Base-by-base conservation (phyloP, 2,888 invertebrate genomes). In the Heteromyza rotundicornis region DNA sequence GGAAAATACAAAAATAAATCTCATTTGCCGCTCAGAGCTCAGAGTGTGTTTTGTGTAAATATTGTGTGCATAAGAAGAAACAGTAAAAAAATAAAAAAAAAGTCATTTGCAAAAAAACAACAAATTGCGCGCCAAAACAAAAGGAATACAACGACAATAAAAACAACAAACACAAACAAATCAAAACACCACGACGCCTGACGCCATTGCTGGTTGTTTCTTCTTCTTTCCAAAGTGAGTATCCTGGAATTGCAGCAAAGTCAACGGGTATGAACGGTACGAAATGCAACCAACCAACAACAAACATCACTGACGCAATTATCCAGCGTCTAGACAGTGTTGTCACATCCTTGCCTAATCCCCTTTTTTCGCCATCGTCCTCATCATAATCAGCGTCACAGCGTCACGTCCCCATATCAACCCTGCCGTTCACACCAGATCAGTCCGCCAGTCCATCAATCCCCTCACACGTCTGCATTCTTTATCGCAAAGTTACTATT, bases 281-380 rank as follows among this genome's bases (percentile, higher is more conserved):
- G n/a, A 27, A 53, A 27, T 24, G 27, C 22, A 36, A 36, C n/a
- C 54, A 55, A 40, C 22, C 22, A 19, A 32, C 57, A 47, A 20
- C 40, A 40, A n/a, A 2, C n/a, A n/a, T 10, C 40, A 7, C 16
- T 40, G 14, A 19, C 47, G 17, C 49, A 24, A 49, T 24, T 44
- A 76, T 74, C 69, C 75, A 69, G 73, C 63, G 74, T 74, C 74
- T 74, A 74, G 74, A 74, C 74, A 73, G 68, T 66, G 70, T 69
- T 62, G 68, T 24, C 68, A 70, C 67, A 74, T 70, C 74, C 59
- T 65, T 64, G 59, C 35, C 66, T 71, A 75, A 70, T 73, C 74
- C 72, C 65, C 70, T 69, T 70, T 75, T 67, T 65, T 64, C 70
- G 64, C 52, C 50, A n/a, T 61, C 27, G 24, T 20, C 27, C 49